A percentile compares a stretch with the other conserved stretches of the same genome.
phyloP scores from a whole-genome alignment of 2,888 invertebrate species.

The Pandemis cinnamomeana region DNA sequence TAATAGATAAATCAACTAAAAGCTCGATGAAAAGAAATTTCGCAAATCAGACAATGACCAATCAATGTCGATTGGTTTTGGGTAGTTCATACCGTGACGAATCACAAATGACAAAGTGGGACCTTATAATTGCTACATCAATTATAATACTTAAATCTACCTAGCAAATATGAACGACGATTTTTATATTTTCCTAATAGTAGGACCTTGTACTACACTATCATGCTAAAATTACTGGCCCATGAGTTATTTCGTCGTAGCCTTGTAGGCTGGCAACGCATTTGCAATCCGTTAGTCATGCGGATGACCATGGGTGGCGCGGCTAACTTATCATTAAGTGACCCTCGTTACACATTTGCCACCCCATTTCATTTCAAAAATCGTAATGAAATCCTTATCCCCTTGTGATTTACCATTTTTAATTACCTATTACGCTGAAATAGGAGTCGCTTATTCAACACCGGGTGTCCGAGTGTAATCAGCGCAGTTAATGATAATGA shows the following conservation, averaged over 20 bases:
- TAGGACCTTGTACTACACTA: no score
- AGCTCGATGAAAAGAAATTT: constrained; percentile 24
- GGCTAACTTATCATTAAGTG: no score
- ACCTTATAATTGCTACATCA: constrained; percentile 30
- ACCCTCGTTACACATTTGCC: no score
- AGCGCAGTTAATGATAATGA: constrained; percentile 23
- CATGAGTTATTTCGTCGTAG: no score
- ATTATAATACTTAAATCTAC: constrained; percentile 1
- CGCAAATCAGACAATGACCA: constrained; percentile 33
- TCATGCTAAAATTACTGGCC: no score
- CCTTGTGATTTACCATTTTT: background rate
- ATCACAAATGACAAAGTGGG: constrained; percentile 20
- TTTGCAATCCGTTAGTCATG: no score
- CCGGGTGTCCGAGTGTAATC: constrained; percentile 31
- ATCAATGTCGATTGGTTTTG: constrained; percentile 32
- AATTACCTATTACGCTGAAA: background rate
- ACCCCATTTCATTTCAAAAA: no score
- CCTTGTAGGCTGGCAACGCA: no score
- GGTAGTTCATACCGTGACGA: constrained; percentile 31
- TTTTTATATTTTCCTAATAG: no score
- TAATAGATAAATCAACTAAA: constrained; percentile 44
- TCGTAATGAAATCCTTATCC: background rate
- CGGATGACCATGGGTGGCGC: no score
- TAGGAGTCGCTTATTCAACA: constrained; percentile 5
- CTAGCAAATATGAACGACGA: background rate